Conservation (phyloP, 2,113 vertebrate genomes). For the Xenotilapia leptura region DNA sequence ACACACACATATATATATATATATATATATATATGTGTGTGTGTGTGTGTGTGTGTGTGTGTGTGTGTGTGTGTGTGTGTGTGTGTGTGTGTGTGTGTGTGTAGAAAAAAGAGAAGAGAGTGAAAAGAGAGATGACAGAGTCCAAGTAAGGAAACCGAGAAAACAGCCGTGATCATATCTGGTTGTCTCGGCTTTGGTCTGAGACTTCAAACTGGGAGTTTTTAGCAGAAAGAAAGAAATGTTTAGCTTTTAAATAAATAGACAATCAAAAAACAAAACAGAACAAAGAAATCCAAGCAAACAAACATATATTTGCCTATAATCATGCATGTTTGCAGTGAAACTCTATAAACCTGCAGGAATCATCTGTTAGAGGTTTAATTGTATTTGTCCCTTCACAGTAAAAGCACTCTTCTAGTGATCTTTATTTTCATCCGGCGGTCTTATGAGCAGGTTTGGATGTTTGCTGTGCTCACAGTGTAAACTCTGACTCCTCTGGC, state of each 20-base stretch:
- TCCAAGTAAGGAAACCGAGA: background rate
- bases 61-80: too few species aligned
- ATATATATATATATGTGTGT: accelerated
- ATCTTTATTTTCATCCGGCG: background rate
- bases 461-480: background rate
- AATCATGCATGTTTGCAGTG: background rate
- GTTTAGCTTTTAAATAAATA: background rate
- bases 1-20: accelerated
- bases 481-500: background rate
- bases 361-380: background rate
- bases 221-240: background rate
- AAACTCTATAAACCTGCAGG: background rate
- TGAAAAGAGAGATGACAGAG: background rate
- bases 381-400: background rate
- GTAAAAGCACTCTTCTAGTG: background rate
- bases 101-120: background rate
- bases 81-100: background rate
- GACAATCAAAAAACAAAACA: background rate
- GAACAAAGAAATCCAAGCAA: background rate
- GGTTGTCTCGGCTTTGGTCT: background rate
- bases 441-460: background rate
- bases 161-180: background rate
- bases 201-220: background rate
- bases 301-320: background rate
- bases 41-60: too few species aligned